Conservation (phyloP, 2,797 vertebrate species). For the Pteropus rufus region DNA sequence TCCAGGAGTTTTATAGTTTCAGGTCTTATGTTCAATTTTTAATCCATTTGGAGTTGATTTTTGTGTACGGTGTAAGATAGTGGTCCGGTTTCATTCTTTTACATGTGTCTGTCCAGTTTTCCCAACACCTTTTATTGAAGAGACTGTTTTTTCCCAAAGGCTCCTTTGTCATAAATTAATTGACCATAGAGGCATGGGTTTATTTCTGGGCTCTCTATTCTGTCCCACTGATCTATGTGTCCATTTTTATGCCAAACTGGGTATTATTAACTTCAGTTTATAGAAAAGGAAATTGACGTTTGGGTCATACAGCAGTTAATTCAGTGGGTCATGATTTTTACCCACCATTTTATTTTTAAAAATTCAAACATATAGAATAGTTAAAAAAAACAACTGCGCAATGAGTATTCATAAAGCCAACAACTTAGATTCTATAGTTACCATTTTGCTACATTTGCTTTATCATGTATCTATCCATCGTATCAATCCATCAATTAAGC, state of each 20-base stretch:
- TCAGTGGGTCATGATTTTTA: background rate
- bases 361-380: background rate
- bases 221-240: too few species aligned
- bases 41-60: too few species aligned
- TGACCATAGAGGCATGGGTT: too few species aligned
- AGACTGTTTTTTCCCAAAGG: too few species aligned
- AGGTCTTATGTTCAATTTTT: too few species aligned
- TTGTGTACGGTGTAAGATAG: too few species aligned
- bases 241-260: background rate
- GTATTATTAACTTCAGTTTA: background rate
- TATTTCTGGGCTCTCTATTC: too few species aligned
- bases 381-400: background rate
- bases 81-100: too few species aligned
- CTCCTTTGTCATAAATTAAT: too few species aligned
- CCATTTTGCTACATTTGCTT: background rate
- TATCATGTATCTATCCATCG: background rate
- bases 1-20: too few species aligned
- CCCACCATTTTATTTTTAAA: background rate
- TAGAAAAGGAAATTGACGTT: constrained; percentile 1
- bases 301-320: background rate
- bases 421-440: background rate
- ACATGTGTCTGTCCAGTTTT: too few species aligned
- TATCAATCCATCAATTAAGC: background rate
- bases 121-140: too few species aligned
- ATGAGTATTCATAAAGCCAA: background rate